These are phyloP conservation scores for Azorinus chamasolen DNA, from an alignment of 2,888 invertebrate species.

Conservation along the genomic window DNA sequence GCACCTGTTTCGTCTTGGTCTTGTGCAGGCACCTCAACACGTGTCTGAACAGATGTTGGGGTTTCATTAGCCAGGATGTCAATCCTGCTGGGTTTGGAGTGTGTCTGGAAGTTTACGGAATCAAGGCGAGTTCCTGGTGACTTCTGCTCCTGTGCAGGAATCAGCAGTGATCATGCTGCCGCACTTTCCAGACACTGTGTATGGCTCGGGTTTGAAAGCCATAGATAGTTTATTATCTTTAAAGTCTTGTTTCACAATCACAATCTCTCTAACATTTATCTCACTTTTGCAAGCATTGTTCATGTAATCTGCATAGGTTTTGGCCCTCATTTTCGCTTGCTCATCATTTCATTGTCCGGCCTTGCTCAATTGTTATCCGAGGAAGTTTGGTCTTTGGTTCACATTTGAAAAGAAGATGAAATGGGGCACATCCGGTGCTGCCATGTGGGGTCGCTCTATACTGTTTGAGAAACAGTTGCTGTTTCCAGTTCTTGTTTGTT, in stretches of 20 bases:
- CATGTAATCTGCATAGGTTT: constrained; percentile 25
- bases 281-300: constrained; percentile 18
- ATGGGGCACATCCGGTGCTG: constrained; percentile 49
- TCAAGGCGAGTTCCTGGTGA: no score
- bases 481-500: constrained; percentile 40
- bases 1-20: no score
- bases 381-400: constrained; percentile 53
- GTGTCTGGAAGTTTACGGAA: no score
- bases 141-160: no score
- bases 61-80: no score
- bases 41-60: no score
- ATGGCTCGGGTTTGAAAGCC: constrained; percentile 29
- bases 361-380: constrained; percentile 1
- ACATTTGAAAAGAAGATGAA: constrained; percentile 49
- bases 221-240: constrained; percentile 34
- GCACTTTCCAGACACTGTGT: constrained; percentile 14
- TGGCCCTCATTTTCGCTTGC: constrained; percentile 18
- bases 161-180: constrained; percentile 16
- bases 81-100: no score
- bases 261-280: constrained; percentile 33
- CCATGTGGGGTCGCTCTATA: constrained; percentile 57
- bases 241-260: constrained; percentile 29
- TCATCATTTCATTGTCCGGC: constrained; percentile 35
- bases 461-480: constrained; percentile 47
- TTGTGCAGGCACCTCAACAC: no score